Evolutionary conservation across 2,888 invertebrate species (phyloP).

Genomic region (Mechanitis messenoides): DNA sequence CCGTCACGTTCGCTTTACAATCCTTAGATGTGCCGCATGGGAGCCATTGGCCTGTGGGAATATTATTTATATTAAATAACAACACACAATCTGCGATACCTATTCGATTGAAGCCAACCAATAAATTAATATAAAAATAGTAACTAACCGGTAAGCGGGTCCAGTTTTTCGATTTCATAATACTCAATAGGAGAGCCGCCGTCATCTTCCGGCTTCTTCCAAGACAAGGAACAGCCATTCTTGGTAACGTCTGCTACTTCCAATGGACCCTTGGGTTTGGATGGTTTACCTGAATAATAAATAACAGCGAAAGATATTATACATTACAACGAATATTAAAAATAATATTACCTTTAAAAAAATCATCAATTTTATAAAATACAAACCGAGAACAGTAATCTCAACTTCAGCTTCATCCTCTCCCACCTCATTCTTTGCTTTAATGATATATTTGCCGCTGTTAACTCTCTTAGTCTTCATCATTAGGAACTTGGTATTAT

Average conservation of each 20-base stretch:
- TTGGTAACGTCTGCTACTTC: constrained; percentile 93
- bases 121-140: background rate
- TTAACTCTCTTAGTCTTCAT: constrained; percentile 87
- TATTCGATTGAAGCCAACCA: background rate
- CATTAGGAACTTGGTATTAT: constrained; percentile 93
- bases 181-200: constrained; percentile 96
- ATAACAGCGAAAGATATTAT: too few species aligned
- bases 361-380: background rate
- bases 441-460: constrained; percentile 92
- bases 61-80: background rate
- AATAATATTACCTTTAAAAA: background rate
- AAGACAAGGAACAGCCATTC: constrained; percentile 92
- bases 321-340: background rate
- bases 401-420: constrained; percentile 94
- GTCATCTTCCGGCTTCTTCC: constrained; percentile 97
- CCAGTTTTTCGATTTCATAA: constrained; percentile 96
- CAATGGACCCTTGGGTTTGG: constrained; percentile 89
- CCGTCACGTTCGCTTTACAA: constrained; percentile 86
- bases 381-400: constrained; percentile 84
- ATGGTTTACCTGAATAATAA: constrained; percentile 78
- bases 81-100: background rate
- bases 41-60: constrained; percentile 86
- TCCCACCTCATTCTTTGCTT: constrained; percentile 94
- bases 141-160: constrained; percentile 82
- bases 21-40: constrained; percentile 92